Percentiles rank a stretch among this genome's conserved stretches.
These are phyloP conservation scores for Amblyteles armatorius DNA, from an alignment of 2,888 invertebrate genomes.

Conservation along the genomic window DNA sequence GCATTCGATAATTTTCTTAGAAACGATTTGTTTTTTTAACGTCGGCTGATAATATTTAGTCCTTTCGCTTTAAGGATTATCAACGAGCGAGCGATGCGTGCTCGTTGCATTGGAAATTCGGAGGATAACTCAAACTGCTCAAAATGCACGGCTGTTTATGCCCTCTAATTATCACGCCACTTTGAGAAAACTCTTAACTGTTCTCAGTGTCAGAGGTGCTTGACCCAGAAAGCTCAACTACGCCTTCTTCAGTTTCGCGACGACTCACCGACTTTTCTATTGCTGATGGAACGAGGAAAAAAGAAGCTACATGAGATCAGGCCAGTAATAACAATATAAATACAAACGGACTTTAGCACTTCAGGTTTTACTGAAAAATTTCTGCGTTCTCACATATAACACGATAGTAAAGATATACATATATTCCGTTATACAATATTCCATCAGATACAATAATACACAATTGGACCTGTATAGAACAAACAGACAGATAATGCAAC, in stretches of 20 bases:
- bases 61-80: background rate
- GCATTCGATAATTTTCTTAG: background rate
- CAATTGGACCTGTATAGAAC: constrained; percentile 81
- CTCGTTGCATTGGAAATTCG: background rate
- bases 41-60: background rate
- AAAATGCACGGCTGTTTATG: constrained; percentile 1
- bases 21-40: background rate
- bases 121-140: constrained; percentile 1
- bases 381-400: constrained; percentile 65
- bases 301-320: constrained; percentile 13
- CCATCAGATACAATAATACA: constrained; percentile 83
- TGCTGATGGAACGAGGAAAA: constrained; percentile 54
- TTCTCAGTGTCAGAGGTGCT: constrained; percentile 77
- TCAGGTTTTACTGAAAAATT: constrained; percentile 68
- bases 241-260: constrained; percentile 33
- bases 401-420: constrained; percentile 69
- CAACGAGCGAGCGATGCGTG: background rate
- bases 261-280: constrained; percentile 45
- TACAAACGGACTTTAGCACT: constrained; percentile 63
- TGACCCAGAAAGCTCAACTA: constrained; percentile 75
- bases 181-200: constrained; percentile 72
- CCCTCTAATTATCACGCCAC: constrained; percentile 70
- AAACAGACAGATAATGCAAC: constrained; percentile 82
- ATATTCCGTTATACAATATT: constrained; percentile 80
- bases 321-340: constrained; percentile 47